phyloP scores from a whole-genome alignment of 2,888 invertebrate genomes.

The Reticulitermes lucifugus region DNA sequence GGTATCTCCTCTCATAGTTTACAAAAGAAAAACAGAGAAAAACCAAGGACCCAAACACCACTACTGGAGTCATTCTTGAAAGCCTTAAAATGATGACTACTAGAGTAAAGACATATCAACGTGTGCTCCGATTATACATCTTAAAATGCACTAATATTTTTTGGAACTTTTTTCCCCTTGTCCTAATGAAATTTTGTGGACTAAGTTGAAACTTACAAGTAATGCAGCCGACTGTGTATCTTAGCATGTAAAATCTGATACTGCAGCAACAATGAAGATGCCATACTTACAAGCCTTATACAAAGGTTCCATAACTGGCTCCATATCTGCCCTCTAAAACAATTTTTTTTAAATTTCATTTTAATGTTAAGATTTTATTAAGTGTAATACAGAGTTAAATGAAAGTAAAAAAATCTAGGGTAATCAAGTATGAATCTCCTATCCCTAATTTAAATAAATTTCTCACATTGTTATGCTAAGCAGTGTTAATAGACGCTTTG shows the following conservation, averaged over 20 bases:
- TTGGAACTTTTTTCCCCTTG: not conserved
- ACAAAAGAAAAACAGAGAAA: constrained; percentile 10
- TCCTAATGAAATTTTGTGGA: constrained; percentile 6
- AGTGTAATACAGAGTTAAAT: not conserved
- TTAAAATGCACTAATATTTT: not conserved
- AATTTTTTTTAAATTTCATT: not conserved
- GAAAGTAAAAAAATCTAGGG: not conserved
- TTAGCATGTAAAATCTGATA: not conserved
- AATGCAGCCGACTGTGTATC: not conserved
- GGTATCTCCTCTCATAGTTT: not conserved
- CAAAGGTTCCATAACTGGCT: not conserved
- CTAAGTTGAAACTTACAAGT: not conserved
- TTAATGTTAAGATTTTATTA: not conserved
- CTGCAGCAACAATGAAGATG: not conserved
- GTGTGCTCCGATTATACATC: not conserved
- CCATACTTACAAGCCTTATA: not conserved
- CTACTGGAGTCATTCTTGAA: constrained; percentile 10
- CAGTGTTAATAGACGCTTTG: not conserved
- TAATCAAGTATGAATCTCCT: constrained; percentile 11
- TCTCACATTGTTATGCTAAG: not conserved
- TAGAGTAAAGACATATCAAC: not conserved
- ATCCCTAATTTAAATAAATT: constrained; percentile 19
- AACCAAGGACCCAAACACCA: constrained; percentile 24
- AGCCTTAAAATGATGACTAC: constrained; percentile 4
- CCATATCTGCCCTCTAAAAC: not conserved